phyloP scores from a whole-genome alignment of 2,113 vertebrate species.

The Orientallactaga bullata region DNA sequence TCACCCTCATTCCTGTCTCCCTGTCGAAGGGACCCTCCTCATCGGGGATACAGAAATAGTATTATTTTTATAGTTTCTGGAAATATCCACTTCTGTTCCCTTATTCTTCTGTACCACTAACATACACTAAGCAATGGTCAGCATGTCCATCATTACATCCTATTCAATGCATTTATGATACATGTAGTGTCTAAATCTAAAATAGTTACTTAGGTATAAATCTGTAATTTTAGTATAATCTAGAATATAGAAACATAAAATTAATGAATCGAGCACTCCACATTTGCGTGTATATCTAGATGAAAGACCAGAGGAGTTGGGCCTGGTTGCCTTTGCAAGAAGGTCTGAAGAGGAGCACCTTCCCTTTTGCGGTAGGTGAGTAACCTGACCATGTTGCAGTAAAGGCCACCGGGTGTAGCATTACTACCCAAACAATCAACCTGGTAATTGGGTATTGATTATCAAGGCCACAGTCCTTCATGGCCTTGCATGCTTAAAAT shows the following conservation, averaged over 20 bases:
- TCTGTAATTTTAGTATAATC: background rate
- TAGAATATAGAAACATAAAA: background rate
- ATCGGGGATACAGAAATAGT: background rate
- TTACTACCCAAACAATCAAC: slow-evolving; percentile 93
- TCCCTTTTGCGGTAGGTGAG: slow-evolving; percentile 88
- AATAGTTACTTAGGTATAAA: slow-evolving; percentile 20
- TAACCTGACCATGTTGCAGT: slow-evolving; percentile 89
- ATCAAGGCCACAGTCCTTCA: slow-evolving; percentile 90
- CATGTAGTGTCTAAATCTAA: background rate
- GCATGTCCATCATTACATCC: background rate
- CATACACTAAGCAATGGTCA: background rate
- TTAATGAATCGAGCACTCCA: background rate
- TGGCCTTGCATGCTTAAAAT: slow-evolving; percentile 88
- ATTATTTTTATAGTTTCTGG: background rate
- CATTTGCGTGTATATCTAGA: no score
- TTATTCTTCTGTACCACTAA: background rate
- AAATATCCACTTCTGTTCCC: slow-evolving; percentile 20
- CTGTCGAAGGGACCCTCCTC: no score
- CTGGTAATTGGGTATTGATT: slow-evolving; percentile 93
- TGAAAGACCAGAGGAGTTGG: background rate
- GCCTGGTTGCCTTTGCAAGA: background rate
- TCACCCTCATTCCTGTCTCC: no score
- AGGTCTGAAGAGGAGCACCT: slow-evolving; percentile 75
- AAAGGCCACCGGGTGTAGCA: slow-evolving; percentile 83
- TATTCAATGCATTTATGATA: background rate